A percentile compares a stretch with the other conserved stretches of the same genome.
phyloP scores from a whole-genome alignment of 1,140 invertebrate genomes.

The Drosophila watanabei region DNA sequence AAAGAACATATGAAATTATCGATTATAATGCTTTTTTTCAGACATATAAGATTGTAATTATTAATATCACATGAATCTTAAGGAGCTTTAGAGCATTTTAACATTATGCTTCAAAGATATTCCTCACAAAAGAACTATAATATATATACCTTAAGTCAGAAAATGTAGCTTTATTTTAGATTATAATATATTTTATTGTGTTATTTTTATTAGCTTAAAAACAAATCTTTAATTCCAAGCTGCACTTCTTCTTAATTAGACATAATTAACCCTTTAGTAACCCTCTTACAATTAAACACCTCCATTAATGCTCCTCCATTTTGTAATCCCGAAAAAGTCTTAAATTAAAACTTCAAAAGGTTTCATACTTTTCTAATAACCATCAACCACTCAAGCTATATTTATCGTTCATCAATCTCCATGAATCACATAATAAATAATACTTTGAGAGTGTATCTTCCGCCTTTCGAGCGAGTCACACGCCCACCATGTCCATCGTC shows the following conservation, averaged over 20 bases:
- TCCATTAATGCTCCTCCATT: background rate
- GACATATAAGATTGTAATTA: background rate
- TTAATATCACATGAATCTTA: background rate
- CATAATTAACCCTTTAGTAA: background rate
- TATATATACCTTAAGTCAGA: no score
- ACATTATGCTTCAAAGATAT: background rate
- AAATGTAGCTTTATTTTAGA: background rate
- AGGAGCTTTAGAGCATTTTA: no score
- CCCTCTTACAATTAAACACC: no score
- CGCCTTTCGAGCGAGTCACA: slow-evolving; percentile 44
- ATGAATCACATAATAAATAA: slow-evolving; percentile 21
- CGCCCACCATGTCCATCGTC: slow-evolving; percentile 32
- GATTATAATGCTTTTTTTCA: background rate
- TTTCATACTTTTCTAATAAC: background rate
- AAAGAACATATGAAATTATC: background rate
- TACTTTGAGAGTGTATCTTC: slow-evolving; percentile 30
- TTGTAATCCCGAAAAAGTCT: background rate
- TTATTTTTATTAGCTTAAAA: background rate
- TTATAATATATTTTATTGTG: background rate
- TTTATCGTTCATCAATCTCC: slow-evolving; percentile 20
- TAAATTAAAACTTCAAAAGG: background rate
- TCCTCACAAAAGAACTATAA: background rate
- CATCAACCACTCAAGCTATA: slow-evolving; percentile 8
- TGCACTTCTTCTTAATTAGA: background rate
- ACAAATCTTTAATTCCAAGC: background rate